phyloP scores from a whole-genome alignment of 2,113 vertebrate species.

The Piaya cayana region DNA sequence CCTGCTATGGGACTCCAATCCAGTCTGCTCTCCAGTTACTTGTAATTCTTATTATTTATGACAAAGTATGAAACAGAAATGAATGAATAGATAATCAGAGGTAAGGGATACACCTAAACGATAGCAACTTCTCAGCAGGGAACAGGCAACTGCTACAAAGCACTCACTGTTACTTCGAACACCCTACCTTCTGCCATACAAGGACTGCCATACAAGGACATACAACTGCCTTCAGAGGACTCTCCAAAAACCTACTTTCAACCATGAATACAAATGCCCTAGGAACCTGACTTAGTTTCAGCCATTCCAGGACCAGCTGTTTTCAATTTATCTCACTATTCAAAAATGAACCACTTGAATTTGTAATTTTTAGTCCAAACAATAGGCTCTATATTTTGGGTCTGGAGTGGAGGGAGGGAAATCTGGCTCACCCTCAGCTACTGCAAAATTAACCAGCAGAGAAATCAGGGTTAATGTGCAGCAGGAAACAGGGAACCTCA shows the following conservation, averaged over 20 bases:
- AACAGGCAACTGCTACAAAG: not conserved
- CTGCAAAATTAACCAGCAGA: not conserved
- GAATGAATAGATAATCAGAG: not conserved
- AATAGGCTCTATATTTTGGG: constrained; percentile 10
- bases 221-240: not conserved
- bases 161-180: not conserved
- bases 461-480: not conserved
- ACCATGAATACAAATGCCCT: not conserved
- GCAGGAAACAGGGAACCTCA: not conserved
- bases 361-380: constrained; percentile 11
- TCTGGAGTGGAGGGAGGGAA: not conserved
- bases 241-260: not conserved
- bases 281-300: not conserved
- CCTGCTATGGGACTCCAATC: not conserved
- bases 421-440: not conserved
- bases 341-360: constrained; percentile 5
- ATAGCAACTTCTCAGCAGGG: not conserved
- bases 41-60: not conserved
- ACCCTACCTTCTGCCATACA: not conserved
- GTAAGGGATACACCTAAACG: not conserved
- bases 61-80: not conserved
- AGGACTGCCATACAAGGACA: not conserved
- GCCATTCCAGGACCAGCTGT: not conserved
- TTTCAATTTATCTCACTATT: not conserved
- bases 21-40: not conserved